Percentiles rank a stretch among this genome's conserved stretches.
Conservation (phyloP, 2,113 vertebrate genomes). For the Malurus elegans region DNA sequence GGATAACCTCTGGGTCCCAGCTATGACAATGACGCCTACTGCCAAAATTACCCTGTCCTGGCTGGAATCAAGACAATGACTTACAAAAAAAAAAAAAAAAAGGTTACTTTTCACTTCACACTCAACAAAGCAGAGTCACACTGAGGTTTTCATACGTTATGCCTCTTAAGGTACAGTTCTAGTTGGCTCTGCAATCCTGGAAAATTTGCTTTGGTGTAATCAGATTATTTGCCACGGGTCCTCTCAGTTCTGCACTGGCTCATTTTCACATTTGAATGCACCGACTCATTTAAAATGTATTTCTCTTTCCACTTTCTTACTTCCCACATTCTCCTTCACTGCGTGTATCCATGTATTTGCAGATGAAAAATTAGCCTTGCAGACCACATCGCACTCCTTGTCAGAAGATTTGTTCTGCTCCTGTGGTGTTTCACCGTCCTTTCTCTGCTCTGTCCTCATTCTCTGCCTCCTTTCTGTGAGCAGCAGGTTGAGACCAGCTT, state of each 20-base stretch:
- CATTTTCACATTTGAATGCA: not conserved
- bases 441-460: not conserved
- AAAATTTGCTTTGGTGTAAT: not conserved
- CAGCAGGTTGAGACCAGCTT: not conserved
- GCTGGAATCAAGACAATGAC: not conserved
- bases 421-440: not conserved
- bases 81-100: not conserved
- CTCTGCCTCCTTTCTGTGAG: not conserved
- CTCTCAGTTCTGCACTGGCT: not conserved
- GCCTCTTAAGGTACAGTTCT: not conserved
- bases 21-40: not conserved
- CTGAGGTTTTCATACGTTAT: not conserved
- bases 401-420: not conserved
- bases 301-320: not conserved
- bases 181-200: not conserved
- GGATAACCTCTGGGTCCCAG: not conserved
- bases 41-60: not conserved
- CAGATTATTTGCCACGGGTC: not conserved
- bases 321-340: slow-evolving; percentile 10
- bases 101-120: not conserved
- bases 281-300: not conserved
- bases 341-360: not conserved
- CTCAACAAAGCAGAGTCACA: not conserved
- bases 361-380: not conserved
- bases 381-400: not conserved